These are phyloP conservation scores for Calameuta filiformis DNA, from an alignment of 2,888 invertebrate genomes.

Conservation along the genomic window DNA sequence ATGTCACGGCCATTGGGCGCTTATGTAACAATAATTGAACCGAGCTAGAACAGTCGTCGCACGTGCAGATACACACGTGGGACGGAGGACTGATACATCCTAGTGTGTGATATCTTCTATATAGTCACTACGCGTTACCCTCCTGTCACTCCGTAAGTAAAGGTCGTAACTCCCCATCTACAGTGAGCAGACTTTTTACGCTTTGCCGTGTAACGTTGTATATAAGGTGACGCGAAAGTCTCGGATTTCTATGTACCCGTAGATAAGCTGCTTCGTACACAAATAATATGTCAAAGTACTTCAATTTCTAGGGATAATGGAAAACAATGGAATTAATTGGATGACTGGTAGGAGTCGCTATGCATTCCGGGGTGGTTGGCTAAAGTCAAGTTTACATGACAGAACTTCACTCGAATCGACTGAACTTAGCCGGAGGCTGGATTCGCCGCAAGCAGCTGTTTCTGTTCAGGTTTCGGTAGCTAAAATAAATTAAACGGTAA, in stretches of 20 bases:
- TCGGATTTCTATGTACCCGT: neutral
- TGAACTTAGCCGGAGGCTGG: neutral
- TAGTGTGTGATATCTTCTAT: neutral
- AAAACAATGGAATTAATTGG: neutral
- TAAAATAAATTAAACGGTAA: neutral
- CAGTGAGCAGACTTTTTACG: neutral
- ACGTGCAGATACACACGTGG: neutral
- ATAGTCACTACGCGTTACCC: neutral
- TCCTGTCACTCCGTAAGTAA: neutral
- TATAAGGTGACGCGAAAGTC: neutral
- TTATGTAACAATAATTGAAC: neutral
- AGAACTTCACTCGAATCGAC: neutral
- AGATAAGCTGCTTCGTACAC: neutral
- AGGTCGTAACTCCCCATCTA: neutral
- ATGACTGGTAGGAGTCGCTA: neutral
- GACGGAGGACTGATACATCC: neutral
- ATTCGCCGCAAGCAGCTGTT: neutral
- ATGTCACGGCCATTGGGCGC: no score
- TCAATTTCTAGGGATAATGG: neutral
- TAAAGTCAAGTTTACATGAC: neutral
- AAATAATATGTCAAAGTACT: neutral
- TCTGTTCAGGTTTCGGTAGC: neutral
- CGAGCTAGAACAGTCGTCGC: neutral
- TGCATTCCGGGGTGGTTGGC: neutral
- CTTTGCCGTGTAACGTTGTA: neutral